These are phyloP conservation scores for Lycia hirtaria DNA, from an alignment of 2,888 invertebrate genomes.

Conservation along the genomic window DNA sequence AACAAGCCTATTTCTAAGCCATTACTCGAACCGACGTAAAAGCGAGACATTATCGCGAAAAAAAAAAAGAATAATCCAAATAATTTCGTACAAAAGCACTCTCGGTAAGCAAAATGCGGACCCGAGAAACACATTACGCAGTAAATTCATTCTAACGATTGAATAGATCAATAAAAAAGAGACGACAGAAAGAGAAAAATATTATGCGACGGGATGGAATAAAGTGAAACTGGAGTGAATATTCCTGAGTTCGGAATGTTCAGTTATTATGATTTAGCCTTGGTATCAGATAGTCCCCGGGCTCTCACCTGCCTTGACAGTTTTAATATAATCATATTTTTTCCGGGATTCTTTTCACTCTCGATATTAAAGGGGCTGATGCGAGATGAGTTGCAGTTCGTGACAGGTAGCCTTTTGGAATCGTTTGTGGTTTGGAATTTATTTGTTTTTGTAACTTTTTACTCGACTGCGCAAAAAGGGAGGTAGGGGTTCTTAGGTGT, in stretches of 20 bases:
- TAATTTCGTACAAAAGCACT: conserved; percentile 46
- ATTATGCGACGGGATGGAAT: conserved; percentile 43
- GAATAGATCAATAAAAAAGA: conserved; percentile 68
- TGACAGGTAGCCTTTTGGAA: background rate
- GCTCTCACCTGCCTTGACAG: conserved; percentile 44
- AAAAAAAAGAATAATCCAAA: conserved; percentile 39
- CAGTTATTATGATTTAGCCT: conserved; percentile 69
- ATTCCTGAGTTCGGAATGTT: conserved; percentile 58
- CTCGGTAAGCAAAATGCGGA: conserved; percentile 36
- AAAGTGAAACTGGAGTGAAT: conserved; percentile 51
- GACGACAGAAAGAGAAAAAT: conserved; percentile 36
- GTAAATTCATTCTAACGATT: conserved; percentile 62
- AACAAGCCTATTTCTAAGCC: conserved; percentile 37
- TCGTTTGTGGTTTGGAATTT: background rate
- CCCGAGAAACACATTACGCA: conserved; percentile 58
- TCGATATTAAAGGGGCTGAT: conserved; percentile 37
- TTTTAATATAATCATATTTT: conserved; percentile 50
- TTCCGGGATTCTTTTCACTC: conserved; percentile 32
- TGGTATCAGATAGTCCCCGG: conserved; percentile 53
- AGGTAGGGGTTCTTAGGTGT: too few relatives aligned
- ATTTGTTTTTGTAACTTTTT: background rate
- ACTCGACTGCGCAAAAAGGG: too few relatives aligned
- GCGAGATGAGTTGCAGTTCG: conserved; percentile 6
- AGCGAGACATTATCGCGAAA: conserved; percentile 25
- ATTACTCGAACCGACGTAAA: conserved; percentile 26